Conservation (phyloP, 37 sponge, comb jelly and placozoan genomes). For the Hexactinellida sp. region DNA sequence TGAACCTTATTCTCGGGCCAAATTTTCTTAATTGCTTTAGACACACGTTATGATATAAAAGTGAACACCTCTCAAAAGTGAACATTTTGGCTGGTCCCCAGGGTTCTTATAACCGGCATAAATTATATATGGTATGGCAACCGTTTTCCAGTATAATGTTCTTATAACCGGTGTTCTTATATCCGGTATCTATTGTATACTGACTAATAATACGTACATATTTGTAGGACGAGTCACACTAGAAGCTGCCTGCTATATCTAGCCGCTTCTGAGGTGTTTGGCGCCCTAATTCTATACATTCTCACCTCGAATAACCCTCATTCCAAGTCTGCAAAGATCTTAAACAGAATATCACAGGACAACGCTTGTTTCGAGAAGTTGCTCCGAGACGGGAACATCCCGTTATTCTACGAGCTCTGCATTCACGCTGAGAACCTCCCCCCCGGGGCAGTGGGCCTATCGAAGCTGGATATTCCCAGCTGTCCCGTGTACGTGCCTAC, state of each 20-base stretch:
- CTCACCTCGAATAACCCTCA: not conserved
- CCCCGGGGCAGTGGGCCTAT: not conserved
- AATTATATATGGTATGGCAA: too few species aligned
- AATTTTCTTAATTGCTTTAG: too few species aligned
- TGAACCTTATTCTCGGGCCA: too few species aligned
- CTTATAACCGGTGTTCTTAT: too few species aligned
- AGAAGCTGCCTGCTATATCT: not conserved
- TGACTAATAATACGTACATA: not conserved
- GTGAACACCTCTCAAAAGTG: too few species aligned
- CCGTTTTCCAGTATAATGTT: too few species aligned
- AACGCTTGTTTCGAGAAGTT: conserved; percentile 13
- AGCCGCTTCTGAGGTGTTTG: not conserved
- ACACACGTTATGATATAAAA: too few species aligned
- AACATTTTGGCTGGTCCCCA: too few species aligned
- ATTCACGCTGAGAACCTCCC: conserved; percentile 1
- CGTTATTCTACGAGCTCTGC: not conserved
- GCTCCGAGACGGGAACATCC: not conserved
- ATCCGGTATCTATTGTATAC: too few species aligned
- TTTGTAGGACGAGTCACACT: not conserved
- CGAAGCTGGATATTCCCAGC: not conserved
- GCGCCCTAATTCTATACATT: not conserved
- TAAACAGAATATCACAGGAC: not conserved
- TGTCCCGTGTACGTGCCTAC: not conserved
- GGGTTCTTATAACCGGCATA: too few species aligned
- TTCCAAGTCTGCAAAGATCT: not conserved